Base-by-base conservation (phyloP, 2,888 invertebrate species). In the Polyommatus icarus region DNA sequence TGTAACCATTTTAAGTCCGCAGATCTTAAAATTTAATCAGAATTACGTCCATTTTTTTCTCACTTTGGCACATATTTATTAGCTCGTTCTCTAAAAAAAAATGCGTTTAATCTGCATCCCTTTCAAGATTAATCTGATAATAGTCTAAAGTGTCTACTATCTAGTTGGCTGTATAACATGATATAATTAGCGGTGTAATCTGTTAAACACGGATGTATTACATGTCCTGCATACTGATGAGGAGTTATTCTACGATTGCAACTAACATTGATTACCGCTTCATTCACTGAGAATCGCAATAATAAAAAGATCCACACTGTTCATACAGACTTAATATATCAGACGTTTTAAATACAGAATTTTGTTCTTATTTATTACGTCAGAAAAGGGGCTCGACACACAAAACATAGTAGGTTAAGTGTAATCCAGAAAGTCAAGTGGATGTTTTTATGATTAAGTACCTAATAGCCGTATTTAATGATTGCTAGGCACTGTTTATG, bases 141-240 rank as follows among this genome's bases (percentile, higher is more conserved):
- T 4, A 15, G 54, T 54, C 5, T 18, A 18, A 54, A 54, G 54
- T 54, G 18, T 10, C 24, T 20, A 3, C 24, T 61, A 61, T 24
- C 61, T 61, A 10, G 59, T 59, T 59, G 61, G 10, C 12, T 24
- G 12, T 24, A 12, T 61, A 61, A 61, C 61, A 61, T 61, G 24
- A 61, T 61, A 61, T 61, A 61, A 61, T 61, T 61, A 61, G 61
- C 24, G 10, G 10, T 61, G 24, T 61, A 61, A 61, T 61, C 61
- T 3, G 59, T 61, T 4, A 24, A 61, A 61, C 61, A 61, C 61
- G 61, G 10, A 61, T 61, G 61, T 24, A 24, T 12, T 24, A 20
- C 59, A 59, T 24, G 61, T 12, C 24, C 61, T 24, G 61, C 61
- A 61, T 61, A 61, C 61, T 24, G 61, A 61, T 61, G 61, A 24